Evolutionary conservation across 2,888 invertebrate genomes (phyloP), one percentile per base, ranked within the genome.

Genomic region (Sarcophaga caerulescens): DNA sequence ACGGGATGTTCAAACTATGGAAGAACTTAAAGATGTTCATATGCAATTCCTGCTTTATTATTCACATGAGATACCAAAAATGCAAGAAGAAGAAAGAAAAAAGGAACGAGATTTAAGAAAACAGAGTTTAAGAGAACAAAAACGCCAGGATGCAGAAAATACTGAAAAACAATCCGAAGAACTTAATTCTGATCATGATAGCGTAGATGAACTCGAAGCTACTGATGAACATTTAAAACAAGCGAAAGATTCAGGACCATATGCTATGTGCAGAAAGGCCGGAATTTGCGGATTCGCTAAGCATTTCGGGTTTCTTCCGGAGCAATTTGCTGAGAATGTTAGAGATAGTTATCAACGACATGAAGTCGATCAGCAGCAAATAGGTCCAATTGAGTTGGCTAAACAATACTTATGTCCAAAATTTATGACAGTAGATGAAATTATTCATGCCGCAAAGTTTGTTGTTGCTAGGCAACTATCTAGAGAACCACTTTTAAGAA

Each of bases 391-490:
- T 0, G 97, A 97, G 88, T 94, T 97, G 21, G 98, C 98, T 0
- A 95, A 95, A 77, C 97, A 98, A 89, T 98, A 95, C 91, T 94
- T 96, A 35, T 95, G 95, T 89, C 92, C 93, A 4, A 95, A 95
- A 90, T 96, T 97, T 90, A 93, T 94, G 85, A 95, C 95, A 0
- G 94, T 96, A 0, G 96, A 97, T 4, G 98, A 98, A 91, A 97
- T 97, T 17, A 91, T 99, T 65, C 96, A 97, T 89, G 99, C 98
- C 4, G 97, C 97, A 0, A 97, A 97, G 90, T 97, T 97, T 93
- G 98, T 99, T 96, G 97, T 99, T 35, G 98, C 99, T 1, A 96
- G 97, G 87, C 99, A 99, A 93, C 94, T 99, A 78, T 97, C 98
- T 0, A 95, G 97, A 74, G 99, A 99, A 92, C 99, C 99, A 0